Evolutionary conservation across 2,888 invertebrate species (phyloP).

Genomic region (Lochmaea capreae): DNA sequence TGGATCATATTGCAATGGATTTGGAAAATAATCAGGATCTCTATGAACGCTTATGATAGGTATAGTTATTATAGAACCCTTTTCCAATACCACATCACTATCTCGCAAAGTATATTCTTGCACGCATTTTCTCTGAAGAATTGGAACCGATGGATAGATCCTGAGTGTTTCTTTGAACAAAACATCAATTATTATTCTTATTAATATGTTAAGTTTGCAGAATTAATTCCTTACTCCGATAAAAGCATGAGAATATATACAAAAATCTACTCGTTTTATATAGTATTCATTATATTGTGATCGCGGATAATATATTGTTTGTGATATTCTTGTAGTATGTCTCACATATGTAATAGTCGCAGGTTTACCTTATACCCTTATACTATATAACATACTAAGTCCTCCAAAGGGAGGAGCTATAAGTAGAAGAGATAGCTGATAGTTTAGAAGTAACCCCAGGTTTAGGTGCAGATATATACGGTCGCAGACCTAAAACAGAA

Average conservation of each 20-base stretch:
- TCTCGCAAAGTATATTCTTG: slow-evolving; percentile 50
- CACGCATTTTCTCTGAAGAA: slow-evolving; percentile 46
- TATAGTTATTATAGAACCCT: slow-evolving; percentile 48
- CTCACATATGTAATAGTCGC: no score
- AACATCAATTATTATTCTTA: not conserved
- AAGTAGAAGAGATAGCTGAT: no score
- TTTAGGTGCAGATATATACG: no score
- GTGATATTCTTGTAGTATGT: no score
- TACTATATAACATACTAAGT: no score
- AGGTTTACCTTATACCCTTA: no score
- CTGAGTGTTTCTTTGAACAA: slow-evolving; percentile 47
- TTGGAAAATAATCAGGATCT: slow-evolving; percentile 51
- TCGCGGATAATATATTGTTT: no score
- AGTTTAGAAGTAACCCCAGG: no score
- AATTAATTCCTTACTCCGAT: not conserved
- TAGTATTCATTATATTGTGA: no score
- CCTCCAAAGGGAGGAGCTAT: no score
- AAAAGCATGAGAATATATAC: not conserved
- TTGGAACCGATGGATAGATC: slow-evolving; percentile 48
- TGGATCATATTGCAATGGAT: slow-evolving; percentile 52
- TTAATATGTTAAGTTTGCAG: not conserved
- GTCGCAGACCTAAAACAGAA: no score
- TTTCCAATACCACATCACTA: slow-evolving; percentile 48
- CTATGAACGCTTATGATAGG: slow-evolving; percentile 47
- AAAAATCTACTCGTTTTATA: no score